These are phyloP conservation scores for Phacellophora camtschatica DNA, from an alignment of 30 jellyfish, hydroid and myxozoan species.

Conservation along the genomic window DNA sequence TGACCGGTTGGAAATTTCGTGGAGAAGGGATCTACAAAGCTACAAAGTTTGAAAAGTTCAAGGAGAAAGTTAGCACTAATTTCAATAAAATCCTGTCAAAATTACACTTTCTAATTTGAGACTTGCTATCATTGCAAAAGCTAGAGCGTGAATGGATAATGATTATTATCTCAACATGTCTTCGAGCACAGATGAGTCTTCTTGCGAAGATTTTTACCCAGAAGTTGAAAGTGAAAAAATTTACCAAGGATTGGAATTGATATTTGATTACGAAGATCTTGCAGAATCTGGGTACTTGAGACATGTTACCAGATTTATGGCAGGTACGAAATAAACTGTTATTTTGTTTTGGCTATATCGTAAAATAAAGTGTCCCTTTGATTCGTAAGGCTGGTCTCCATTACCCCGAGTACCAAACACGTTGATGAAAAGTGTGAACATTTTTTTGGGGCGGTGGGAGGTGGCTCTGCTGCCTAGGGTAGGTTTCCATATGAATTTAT, in stretches of 20 bases:
- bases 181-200: slow-evolving; percentile 11
- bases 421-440: too few species aligned
- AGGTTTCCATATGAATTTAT: too few species aligned
- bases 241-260: slow-evolving; percentile 32
- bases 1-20: too few species aligned
- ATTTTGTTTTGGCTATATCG: background rate
- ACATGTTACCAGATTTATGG: slow-evolving; percentile 42
- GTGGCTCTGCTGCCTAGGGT: too few species aligned
- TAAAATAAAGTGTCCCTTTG: background rate
- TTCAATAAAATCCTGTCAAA: background rate
- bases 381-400: background rate
- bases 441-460: too few species aligned
- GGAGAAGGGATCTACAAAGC: too few species aligned
- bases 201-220: background rate
- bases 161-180: background rate
- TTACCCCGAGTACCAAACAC: background rate
- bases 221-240: background rate
- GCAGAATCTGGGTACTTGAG: slow-evolving; percentile 9
- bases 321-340: slow-evolving; percentile 5
- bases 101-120: background rate
- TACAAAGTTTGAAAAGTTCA: background rate
- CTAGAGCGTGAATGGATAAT: slow-evolving; percentile 3
- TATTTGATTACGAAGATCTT: slow-evolving; percentile 33
- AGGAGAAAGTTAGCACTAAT: background rate
- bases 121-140: background rate